Evolutionary conservation across 1,140 invertebrate genomes (phyloP).

Genomic region (Drosophila murphyi): DNA sequence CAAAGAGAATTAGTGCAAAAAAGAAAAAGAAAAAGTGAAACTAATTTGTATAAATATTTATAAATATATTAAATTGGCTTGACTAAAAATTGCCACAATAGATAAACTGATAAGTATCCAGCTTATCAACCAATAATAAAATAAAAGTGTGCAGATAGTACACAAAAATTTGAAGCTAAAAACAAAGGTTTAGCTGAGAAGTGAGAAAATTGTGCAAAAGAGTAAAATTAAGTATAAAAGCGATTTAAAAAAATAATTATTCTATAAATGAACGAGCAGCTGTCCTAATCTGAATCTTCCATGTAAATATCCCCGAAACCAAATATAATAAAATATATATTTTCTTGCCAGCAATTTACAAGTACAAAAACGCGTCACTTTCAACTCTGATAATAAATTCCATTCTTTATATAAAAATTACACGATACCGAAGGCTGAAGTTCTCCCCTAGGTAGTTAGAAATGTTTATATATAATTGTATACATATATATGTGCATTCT

Average conservation of each 20-base stretch:
- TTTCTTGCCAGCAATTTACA: conserved; percentile 68
- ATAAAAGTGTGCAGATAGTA: conserved; percentile 19
- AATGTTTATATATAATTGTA: conserved; percentile 13
- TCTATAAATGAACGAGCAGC: conserved; percentile 15
- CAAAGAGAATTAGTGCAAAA: conserved; percentile 38
- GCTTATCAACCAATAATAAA: conserved; percentile 25
- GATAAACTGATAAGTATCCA: conserved; percentile 31
- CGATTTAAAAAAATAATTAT: background rate
- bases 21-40: conserved; percentile 32
- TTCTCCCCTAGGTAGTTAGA: conserved; percentile 9
- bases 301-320: conserved; percentile 62
- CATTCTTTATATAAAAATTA: conserved; percentile 3
- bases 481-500: background rate
- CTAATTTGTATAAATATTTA: conserved; percentile 43
- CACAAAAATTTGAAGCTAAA: conserved; percentile 1
- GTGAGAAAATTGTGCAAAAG: conserved; percentile 10
- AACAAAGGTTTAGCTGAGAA: background rate
- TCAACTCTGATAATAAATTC: conserved; percentile 21
- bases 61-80: conserved; percentile 31
- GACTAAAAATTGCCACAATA: conserved; percentile 4
- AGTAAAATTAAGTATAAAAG: conserved; percentile 2
- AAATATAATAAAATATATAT: conserved; percentile 25
- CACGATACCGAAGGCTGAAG: conserved; percentile 4
- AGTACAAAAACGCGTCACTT: conserved; percentile 57
- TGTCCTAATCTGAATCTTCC: conserved; percentile 31